Conservation (phyloP, 2,888 invertebrate species). For the Noctua fimbriata region DNA sequence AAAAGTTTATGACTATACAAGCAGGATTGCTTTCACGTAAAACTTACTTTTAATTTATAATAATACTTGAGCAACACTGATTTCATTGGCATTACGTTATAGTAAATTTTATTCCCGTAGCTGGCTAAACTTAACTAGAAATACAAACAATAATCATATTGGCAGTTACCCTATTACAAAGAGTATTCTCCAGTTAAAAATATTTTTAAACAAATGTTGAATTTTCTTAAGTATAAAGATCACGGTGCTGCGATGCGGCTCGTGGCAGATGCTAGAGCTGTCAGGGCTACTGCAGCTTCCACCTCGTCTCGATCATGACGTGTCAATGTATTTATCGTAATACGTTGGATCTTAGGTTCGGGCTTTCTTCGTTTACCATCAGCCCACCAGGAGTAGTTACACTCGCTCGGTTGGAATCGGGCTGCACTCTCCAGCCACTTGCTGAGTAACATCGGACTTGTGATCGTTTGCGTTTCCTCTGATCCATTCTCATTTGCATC, state of each 20-base stretch:
- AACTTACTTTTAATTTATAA: constrained; percentile 70
- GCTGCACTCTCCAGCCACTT: constrained; percentile 95
- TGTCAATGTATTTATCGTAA: constrained; percentile 75
- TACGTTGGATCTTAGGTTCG: constrained; percentile 75
- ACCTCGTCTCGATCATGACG: constrained; percentile 93
- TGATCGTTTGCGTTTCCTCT: constrained; percentile 80
- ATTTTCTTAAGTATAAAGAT: constrained; percentile 23
- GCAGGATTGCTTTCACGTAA: constrained; percentile 68
- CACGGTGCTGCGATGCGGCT: constrained; percentile 80
- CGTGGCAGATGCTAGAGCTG: constrained; percentile 91
- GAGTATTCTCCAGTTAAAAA: constrained; percentile 49
- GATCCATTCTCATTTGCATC: constrained; percentile 66
- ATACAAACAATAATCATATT: constrained; percentile 62
- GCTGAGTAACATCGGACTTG: constrained; percentile 91
- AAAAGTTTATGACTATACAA: constrained; percentile 76
- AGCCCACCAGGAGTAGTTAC: constrained; percentile 93
- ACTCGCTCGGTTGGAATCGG: constrained; percentile 93
- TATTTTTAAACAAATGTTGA: constrained; percentile 13
- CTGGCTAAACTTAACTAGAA: constrained; percentile 54
- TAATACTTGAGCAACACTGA: constrained; percentile 81
- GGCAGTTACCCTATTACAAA: constrained; percentile 67
- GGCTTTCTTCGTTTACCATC: constrained; percentile 81
- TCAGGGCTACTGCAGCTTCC: constrained; percentile 94
- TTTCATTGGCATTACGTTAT: constrained; percentile 61
- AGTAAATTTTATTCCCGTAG: constrained; percentile 69